These are phyloP conservation scores for Pseudonaja textilis DNA, from an alignment of 2,113 vertebrate genomes.

Conservation along the genomic window DNA sequence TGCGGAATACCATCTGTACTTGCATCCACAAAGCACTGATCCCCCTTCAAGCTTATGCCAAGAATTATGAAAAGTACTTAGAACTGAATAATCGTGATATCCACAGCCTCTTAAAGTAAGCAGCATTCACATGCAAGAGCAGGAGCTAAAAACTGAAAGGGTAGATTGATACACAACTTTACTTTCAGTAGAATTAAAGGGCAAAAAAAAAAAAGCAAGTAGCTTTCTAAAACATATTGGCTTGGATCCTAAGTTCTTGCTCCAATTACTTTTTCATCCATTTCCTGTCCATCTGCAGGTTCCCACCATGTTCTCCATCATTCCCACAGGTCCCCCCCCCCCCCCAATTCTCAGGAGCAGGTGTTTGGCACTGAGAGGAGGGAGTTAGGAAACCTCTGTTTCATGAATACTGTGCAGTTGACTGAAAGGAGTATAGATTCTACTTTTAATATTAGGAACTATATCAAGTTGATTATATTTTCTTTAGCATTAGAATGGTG, in stretches of 20 bases:
- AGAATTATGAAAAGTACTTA: slow-evolving; percentile 76
- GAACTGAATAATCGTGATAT: slow-evolving; percentile 83
- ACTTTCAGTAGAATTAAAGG: not conserved
- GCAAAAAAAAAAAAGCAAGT: not conserved
- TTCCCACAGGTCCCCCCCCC: not conserved
- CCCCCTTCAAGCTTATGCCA: slow-evolving; percentile 83
- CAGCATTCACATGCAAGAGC: slow-evolving; percentile 2
- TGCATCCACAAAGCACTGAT: slow-evolving; percentile 76
- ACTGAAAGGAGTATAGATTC: not conserved
- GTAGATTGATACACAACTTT: not conserved
- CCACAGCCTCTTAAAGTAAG: slow-evolving; percentile 67
- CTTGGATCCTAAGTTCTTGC: not conserved
- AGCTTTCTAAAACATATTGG: slow-evolving; percentile 24
- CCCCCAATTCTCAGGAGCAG: not conserved
- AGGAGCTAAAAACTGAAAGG: slow-evolving; percentile 22
- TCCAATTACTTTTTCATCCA: not conserved
- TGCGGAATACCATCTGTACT: slow-evolving; percentile 66
- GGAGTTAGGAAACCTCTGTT: not conserved
- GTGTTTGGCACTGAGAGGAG: not conserved
- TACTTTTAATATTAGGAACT: not conserved
- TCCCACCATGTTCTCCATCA: not conserved
- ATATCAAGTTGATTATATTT: slow-evolving; percentile 37
- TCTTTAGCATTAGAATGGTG: slow-evolving; percentile 42
- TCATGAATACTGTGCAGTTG: not conserved
- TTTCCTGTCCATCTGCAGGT: not conserved